A percentile compares a stretch with the other conserved stretches of the same genome.
Conservation (phyloP, 1,140 invertebrate species). For the Apis laboriosa region DNA sequence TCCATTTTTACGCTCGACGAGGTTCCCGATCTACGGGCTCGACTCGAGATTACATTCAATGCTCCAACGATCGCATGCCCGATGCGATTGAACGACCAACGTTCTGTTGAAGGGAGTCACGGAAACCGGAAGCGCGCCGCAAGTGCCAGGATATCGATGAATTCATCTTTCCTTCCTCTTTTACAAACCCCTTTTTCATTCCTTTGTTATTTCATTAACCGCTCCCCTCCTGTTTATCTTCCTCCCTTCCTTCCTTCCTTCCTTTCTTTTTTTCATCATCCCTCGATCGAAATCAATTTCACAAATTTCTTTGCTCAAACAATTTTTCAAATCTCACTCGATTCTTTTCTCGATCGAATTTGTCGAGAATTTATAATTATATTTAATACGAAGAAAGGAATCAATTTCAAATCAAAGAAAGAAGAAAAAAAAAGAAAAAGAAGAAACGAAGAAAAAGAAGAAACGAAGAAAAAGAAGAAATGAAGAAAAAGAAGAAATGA, state of each 20-base stretch:
- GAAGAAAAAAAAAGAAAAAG: no score
- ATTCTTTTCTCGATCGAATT: no score
- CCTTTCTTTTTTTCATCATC: not conserved
- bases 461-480: no score
- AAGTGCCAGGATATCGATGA: conserved; percentile 1
- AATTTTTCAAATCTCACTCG: no score
- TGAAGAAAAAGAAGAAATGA: no score
- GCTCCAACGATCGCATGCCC: not conserved
- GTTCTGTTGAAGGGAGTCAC: not conserved
- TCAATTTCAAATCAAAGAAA: no score
- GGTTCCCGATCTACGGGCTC: not conserved
- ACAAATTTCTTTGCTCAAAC: no score
- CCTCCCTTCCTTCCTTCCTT: not conserved
- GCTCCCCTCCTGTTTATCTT: not conserved
- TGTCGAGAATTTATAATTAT: no score
- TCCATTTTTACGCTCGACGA: not conserved
- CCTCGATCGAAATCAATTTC: no score
- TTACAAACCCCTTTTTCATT: no score
- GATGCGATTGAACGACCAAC: conserved; percentile 1
- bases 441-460: no score
- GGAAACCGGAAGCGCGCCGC: not conserved
- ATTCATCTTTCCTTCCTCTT: not conserved
- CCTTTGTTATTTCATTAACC: not conserved
- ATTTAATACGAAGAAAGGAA: no score
- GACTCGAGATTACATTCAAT: not conserved